Percentiles rank a stretch among this genome's conserved stretches.
phyloP scores from a whole-genome alignment of 2,113 vertebrate genomes.

The Gopherus flavomarginatus region DNA sequence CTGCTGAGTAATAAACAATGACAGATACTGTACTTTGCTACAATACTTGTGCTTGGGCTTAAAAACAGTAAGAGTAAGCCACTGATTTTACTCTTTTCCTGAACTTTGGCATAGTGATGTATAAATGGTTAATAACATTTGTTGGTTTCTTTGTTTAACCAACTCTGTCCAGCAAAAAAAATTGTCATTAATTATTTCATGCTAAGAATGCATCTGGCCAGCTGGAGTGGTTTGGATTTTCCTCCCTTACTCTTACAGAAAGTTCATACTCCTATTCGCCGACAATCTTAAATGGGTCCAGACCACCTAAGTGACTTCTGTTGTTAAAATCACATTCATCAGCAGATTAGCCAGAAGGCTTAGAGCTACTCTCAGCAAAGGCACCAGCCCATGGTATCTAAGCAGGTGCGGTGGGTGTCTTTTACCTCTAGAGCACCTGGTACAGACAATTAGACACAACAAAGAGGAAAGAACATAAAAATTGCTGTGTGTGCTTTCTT shows the following conservation, averaged over 20 bases:
- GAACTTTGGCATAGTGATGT: not conserved
- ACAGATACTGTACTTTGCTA: not conserved
- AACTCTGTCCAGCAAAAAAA: not conserved
- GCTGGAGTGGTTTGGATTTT: not conserved
- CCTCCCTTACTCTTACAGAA: not conserved
- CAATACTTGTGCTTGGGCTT: not conserved
- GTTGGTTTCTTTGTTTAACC: not conserved
- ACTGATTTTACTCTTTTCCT: not conserved
- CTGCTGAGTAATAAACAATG: not conserved
- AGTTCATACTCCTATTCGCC: no score
- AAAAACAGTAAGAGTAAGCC: not conserved
- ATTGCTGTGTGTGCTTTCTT: not conserved
- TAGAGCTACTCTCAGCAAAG: not conserved
- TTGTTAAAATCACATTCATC: not conserved
- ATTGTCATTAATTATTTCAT: not conserved
- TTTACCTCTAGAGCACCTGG: not conserved
- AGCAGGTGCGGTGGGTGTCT: not conserved
- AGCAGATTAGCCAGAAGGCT: not conserved
- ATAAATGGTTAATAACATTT: not conserved
- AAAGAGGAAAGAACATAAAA: not conserved
- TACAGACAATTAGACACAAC: not conserved
- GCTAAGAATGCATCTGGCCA: not conserved
- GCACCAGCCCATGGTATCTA: not conserved
- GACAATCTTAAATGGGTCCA: not conserved
- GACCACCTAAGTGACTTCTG: not conserved